Conservation (phyloP, 2,113 vertebrate species). For the Saimiri boliviensis region DNA sequence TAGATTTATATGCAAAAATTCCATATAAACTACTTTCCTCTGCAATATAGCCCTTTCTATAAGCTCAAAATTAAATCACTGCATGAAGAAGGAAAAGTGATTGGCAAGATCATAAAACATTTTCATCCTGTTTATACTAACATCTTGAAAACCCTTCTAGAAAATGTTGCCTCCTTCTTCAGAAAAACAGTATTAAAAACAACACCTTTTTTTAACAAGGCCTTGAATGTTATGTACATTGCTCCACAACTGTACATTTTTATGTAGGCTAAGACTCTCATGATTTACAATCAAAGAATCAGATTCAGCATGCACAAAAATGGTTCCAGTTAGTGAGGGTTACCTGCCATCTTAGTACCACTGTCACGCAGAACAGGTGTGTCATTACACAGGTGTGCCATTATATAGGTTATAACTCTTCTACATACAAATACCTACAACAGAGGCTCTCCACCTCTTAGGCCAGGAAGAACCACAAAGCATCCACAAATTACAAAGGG, state of each 20-base stretch:
- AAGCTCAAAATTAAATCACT: conserved; percentile 15
- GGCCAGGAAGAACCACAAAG: not conserved
- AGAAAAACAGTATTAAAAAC: conserved; percentile 11
- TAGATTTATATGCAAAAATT: not conserved
- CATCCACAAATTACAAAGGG: not conserved
- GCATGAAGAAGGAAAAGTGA: not conserved
- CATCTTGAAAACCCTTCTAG: not conserved
- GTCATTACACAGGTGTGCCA: not conserved
- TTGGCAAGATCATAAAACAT: not conserved
- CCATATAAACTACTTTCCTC: not conserved
- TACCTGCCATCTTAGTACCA: not conserved
- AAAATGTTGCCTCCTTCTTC: not conserved
- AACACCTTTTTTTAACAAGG: not conserved
- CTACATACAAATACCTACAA: not conserved
- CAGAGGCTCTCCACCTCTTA: not conserved
- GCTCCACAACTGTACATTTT: not conserved
- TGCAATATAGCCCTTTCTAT: not conserved
- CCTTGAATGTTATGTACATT: not conserved
- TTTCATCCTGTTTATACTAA: not conserved
- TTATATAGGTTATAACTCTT: not conserved
- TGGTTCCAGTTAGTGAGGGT: not conserved
- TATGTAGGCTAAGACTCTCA: not conserved
- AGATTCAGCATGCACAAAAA: not conserved
- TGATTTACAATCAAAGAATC: not conserved
- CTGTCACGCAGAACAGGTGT: not conserved